Evolutionary conservation across 1,140 invertebrate species (phyloP), one percentile per base, ranked within the genome.

Genomic region (honey bee (Apis mellifera)): DNA sequence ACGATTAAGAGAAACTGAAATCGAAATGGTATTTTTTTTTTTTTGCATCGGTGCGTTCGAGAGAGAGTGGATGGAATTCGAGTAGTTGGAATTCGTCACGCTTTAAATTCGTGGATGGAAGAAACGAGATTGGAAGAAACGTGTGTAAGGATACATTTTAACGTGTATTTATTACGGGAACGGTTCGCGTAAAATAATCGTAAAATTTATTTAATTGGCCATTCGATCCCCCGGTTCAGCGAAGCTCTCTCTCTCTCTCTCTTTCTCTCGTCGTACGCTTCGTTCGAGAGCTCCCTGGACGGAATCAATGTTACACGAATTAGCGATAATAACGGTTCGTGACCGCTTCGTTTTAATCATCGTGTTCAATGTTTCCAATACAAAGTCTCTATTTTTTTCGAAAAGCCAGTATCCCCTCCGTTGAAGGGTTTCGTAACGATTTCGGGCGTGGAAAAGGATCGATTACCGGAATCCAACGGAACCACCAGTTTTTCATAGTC

Each of bases 151-250:
- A 54, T 69, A 26, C 60, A 52, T 50, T 74, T 52, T 74, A 85
- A 85, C 71, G 78, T 82, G 69, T 88, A 82, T 87, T 87, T 84
- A 88, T 84, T 87, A 76, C 55, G 59, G 57, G 17, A 59, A 77
- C 50, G 62, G 78, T 78, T 86, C 60, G 59, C 86, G 81, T 78
- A 52, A 76, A 75, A 87, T 78, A 75, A 80, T 75, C 86, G 32
- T 85, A 88, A 88, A 88, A 77, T 78, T 42, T 32, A 26, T 85
- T 88, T 88, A 84, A 88, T 88, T 85, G 64, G 70, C 74, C n/a
- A 57, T 60, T 57, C 42, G 26, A 26, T 66, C 9, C 15, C 66
- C 50, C 32, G 2, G 23, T 17, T 84, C 64, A 72, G 3, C n/a
- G 75, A 76, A 72, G 7, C 59, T n/a, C n/a, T n/a, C n/a, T n/a